Evolutionary conservation across 2,888 invertebrate species (phyloP), one percentile per base, ranked within the genome.

Genomic region (Polyommatus icarus): DNA sequence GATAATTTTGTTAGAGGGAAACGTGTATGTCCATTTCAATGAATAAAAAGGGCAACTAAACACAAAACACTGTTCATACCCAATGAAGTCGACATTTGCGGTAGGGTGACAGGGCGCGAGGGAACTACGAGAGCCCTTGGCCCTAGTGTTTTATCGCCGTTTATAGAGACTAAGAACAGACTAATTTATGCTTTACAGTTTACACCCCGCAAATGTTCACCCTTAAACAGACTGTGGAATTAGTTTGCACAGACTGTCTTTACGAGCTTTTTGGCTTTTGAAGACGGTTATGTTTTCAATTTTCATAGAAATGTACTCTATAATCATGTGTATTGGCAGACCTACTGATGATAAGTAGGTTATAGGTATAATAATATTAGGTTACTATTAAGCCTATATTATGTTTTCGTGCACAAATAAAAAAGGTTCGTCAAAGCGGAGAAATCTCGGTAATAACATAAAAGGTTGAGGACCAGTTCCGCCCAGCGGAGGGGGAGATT

Each of bases 61-160:
- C 20, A 75, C 46, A 75, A 54, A 75, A 29, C 75, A 75, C 15
- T 75, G 75, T 50, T 79, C 78, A 79, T 80, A n/a, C n/a, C n/a
- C n/a, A 80, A 73, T 72, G 20, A 72, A 73, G 81, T 77, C 81
- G 79, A 81, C 79, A 80, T 79, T 82, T 79, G 82, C 80, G 78
- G 81, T 80, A 78, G 79, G 78, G 79, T 79, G 80, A 79, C 46
- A 72, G 54, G 83, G 79, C 80, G 80, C 81, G 79, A 80, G 78
- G 81, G 80, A 86, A 86, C 79, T 76, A 79, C 54, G 73, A 83
- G 83, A 57, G 83, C 84, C 79, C 84, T 87, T 80, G 83, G 81
- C 80, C 82, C 78, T 80, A 85, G 85, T 80, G 84, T 82, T 85
- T 85, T 84, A 85, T 85, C 84, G 84, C 85, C 84, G 84, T 84